These are phyloP conservation scores for Taxidea taxus DNA, from an alignment of 2,113 vertebrate genomes.

Conservation along the genomic window DNA sequence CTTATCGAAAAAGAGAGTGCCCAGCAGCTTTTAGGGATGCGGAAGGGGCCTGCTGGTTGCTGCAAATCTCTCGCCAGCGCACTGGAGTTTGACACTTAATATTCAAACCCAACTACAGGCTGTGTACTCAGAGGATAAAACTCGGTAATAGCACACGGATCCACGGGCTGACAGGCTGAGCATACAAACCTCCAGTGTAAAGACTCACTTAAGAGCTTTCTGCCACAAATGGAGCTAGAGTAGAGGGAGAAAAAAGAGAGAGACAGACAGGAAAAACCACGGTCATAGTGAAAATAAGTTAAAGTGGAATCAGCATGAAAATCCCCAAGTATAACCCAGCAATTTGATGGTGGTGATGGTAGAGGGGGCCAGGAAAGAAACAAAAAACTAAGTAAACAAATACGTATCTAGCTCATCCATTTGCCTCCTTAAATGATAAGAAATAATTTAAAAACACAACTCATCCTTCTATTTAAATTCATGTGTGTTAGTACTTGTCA, in stretches of 20 bases:
- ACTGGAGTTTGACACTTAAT: conserved; percentile 80
- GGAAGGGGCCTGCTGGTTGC: conserved; percentile 50
- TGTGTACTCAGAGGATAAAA: conserved; percentile 79
- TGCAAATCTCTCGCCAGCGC: conserved; percentile 71
- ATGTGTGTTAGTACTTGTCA: background rate
- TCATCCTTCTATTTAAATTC: background rate
- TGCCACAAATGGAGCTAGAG: conserved; percentile 19
- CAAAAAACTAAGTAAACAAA: background rate
- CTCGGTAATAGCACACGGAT: conserved; percentile 73
- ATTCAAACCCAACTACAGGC: conserved; percentile 78
- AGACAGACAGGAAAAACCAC: background rate
- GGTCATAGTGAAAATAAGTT: background rate
- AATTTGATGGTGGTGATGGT: background rate
- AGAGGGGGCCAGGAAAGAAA: background rate
- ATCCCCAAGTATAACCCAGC: background rate
- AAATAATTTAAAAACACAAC: background rate
- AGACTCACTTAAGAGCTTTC: conserved; percentile 56
- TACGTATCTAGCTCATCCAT: background rate
- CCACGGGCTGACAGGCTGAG: conserved; percentile 67
- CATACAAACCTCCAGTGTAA: conserved; percentile 69
- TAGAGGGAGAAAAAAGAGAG: background rate
- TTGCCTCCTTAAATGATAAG: background rate
- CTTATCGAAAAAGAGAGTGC: conserved; percentile 60
- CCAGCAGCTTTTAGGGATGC: conserved; percentile 61
- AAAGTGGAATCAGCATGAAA: background rate